Evolutionary conservation across 2,888 invertebrate species (phyloP).

Genomic region (Bombyx huttoni): DNA sequence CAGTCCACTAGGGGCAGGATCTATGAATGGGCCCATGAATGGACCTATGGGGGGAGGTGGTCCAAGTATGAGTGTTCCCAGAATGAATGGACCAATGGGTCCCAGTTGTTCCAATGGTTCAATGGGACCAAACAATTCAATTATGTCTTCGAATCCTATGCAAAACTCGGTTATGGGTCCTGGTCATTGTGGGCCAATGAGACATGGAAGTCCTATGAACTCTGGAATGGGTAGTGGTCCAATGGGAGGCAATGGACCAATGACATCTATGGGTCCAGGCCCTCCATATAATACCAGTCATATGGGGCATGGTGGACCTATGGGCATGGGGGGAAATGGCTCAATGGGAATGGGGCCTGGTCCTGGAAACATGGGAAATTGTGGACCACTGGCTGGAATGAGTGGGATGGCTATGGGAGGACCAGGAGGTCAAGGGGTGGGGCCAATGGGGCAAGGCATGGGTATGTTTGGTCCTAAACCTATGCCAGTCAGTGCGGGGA

Average conservation of each 20-base stretch:
- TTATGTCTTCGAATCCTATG: slow-evolving; percentile 70
- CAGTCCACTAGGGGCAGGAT: slow-evolving; percentile 74
- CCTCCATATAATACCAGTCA: slow-evolving; percentile 64
- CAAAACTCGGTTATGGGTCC: slow-evolving; percentile 64
- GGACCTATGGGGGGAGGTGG: slow-evolving; percentile 75
- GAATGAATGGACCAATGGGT: slow-evolving; percentile 72
- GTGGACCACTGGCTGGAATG: slow-evolving; percentile 66
- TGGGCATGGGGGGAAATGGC: slow-evolving; percentile 62
- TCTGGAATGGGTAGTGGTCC: slow-evolving; percentile 73
- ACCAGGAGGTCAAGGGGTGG: slow-evolving; percentile 66
- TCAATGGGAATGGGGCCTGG: slow-evolving; percentile 65
- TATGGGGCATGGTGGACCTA: slow-evolving; percentile 66
- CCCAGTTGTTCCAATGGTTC: slow-evolving; percentile 72
- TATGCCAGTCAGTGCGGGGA: slow-evolving; percentile 92
- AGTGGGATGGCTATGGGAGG: slow-evolving; percentile 69
- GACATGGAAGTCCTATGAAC: slow-evolving; percentile 69
- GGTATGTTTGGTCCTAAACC: slow-evolving; percentile 85
- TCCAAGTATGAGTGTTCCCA: slow-evolving; percentile 68
- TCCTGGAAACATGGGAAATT: slow-evolving; percentile 62
- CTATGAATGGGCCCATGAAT: slow-evolving; percentile 71
- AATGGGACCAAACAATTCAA: slow-evolving; percentile 69
- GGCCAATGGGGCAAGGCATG: slow-evolving; percentile 75
- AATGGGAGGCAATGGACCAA: slow-evolving; percentile 66
- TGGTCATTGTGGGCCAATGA: slow-evolving; percentile 68
- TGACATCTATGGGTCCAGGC: slow-evolving; percentile 63